Evolutionary conservation across 2,888 invertebrate species (phyloP).

Genomic region (Netelia fuscicornis): DNA sequence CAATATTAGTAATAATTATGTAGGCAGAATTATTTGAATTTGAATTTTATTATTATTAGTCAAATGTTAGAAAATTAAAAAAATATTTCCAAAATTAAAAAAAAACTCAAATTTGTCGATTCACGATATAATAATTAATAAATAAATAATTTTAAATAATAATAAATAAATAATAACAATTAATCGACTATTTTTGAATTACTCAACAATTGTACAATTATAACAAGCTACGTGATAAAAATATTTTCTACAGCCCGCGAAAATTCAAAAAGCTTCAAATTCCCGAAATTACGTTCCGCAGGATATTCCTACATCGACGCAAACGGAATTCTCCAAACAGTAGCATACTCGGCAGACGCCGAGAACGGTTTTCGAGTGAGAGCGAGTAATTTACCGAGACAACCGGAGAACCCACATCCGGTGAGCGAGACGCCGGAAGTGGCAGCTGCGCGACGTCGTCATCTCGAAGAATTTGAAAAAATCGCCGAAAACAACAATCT

Average conservation of each 20-base stretch:
- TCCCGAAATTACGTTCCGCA: slow-evolving; percentile 51
- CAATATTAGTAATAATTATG: no score
- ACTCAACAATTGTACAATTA: no score
- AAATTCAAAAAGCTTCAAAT: background rate
- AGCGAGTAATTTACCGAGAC: slow-evolving; percentile 86
- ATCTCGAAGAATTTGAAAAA: slow-evolving; percentile 78
- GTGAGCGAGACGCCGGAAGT: slow-evolving; percentile 85
- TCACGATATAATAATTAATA: no score
- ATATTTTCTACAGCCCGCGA: background rate
- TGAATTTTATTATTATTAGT: no score
- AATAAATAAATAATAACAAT: no score
- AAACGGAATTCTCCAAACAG: slow-evolving; percentile 88
- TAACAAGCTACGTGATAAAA: no score
- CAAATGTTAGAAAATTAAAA: no score
- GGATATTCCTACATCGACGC: slow-evolving; percentile 90
- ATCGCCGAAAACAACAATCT: slow-evolving; percentile 49
- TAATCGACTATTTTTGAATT: no score
- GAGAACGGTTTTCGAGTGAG: slow-evolving; percentile 88
- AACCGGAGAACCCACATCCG: slow-evolving; percentile 77
- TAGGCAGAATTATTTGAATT: no score
- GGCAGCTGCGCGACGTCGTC: slow-evolving; percentile 83
- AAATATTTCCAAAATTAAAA: no score
- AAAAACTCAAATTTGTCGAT: no score
- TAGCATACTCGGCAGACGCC: slow-evolving; percentile 88
- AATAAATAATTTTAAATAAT: no score